Base-by-base conservation (phyloP, 2,113 vertebrate species). In the Cyanoderma ruficeps region DNA sequence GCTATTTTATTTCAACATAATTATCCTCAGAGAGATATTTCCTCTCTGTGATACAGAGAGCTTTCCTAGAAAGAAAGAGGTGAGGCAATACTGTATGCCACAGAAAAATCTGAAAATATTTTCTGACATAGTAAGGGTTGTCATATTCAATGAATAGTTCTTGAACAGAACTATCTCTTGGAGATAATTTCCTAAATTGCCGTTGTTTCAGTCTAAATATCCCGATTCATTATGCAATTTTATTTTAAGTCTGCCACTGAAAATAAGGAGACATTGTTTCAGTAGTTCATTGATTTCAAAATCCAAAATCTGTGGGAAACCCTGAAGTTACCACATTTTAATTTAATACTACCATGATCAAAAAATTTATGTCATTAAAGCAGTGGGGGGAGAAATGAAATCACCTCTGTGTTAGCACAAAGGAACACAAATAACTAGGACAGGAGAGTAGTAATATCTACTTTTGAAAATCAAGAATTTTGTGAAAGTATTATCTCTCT, bases 61-160 rank as follows among this genome's bases (percentile, higher is more conserved):
- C 55, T 94, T 95, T 65, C 88, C 93, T 94, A 92, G 94, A 95
- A 91, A 71, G 86, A 76, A 93, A 77, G 64, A 77, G 33, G 68
- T 74, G 68, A 94, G 92, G 67, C 21, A 77, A 55, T 33, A 25
- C 21, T n/a, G 11, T 41, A 74, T 1, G 1, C 12, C 60, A 71
- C 4, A 14, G 60, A 90, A 86, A 91, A 96, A 74, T 10, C 13
- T 68, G 44, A 93, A 91, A 93, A 71, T 57, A 42, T 39, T 59
- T 91, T 87, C 79, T 81, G 20, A 68, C 56, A 28, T 11, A 60
- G 55, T 31, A 83, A 90, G 19, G 44, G 30, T 42, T 93, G 44
- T 27, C 24, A 24, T 37, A 39, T 77, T 83, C 63, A 90, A 56
- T 52, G 57, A 57, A 11, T 23, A 39, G 33, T 82, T 81, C 63